phyloP scores from a whole-genome alignment of 2,113 vertebrate genomes.

The Uropsilus gracilis region DNA sequence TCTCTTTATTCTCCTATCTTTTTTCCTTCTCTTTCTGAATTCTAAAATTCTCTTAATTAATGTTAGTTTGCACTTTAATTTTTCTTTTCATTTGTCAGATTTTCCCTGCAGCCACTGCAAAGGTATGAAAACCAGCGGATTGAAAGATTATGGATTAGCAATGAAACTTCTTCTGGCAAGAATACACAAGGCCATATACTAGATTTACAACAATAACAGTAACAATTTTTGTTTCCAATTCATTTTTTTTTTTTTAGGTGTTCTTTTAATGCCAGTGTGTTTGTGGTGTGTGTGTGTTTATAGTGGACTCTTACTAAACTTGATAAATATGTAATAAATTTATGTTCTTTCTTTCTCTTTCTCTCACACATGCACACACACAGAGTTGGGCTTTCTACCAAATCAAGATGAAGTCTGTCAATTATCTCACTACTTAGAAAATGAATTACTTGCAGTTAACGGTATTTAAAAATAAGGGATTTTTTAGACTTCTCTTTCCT shows the following conservation, averaged over 20 bases:
- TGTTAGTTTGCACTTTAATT: background rate
- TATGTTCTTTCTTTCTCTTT: background rate
- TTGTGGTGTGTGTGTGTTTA: background rate
- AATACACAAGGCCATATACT: background rate
- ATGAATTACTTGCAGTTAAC: constrained; percentile 48
- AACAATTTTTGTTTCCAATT: constrained; percentile 13
- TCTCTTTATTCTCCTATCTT: background rate
- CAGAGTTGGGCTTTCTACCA: background rate
- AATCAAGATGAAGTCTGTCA: constrained; percentile 53
- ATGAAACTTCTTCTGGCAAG: background rate
- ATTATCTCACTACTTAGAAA: constrained; percentile 60
- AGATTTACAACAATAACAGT: background rate
- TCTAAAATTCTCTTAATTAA: constrained; percentile 3
- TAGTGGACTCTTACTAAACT: constrained; percentile 43
- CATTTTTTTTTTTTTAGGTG: constrained; percentile 42
- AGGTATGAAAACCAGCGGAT: background rate
- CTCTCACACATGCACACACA: background rate
- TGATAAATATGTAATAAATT: constrained; percentile 28
- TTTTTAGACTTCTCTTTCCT: constrained; percentile 18
- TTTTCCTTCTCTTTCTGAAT: constrained; percentile 29
- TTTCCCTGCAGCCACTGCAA: background rate
- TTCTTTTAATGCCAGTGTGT: background rate
- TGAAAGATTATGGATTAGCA: background rate
- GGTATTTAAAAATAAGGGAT: constrained; percentile 59
- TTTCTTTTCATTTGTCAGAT: constrained; percentile 7